A percentile compares a stretch with the other conserved stretches of the same genome.
phyloP scores from a whole-genome alignment of 2,797 vertebrate species.

The Tokudaia muenninki region DNA sequence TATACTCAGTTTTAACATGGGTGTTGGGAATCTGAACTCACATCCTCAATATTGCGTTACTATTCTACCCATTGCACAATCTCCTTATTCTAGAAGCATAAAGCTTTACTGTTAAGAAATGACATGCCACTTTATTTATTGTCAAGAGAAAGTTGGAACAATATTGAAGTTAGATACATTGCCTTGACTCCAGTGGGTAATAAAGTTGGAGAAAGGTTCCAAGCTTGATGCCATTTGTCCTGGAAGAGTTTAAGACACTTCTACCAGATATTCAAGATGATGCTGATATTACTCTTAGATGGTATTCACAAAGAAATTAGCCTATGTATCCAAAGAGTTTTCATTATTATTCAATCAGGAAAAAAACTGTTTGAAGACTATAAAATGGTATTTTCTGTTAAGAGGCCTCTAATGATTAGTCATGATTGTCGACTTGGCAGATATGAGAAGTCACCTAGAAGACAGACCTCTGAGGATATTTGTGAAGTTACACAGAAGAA shows the following conservation, averaged over 20 bases:
- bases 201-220: background rate
- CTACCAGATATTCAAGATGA: background rate
- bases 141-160: background rate
- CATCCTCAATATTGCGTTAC: too few relatives aligned
- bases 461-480: background rate
- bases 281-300: background rate
- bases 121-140: conserved; percentile 13
- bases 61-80: too few relatives aligned
- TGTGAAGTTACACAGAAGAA: background rate
- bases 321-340: background rate
- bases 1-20: background rate
- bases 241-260: background rate
- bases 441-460: background rate
- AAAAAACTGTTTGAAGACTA: background rate
- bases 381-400: background rate
- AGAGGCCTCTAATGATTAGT: background rate
- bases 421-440: background rate
- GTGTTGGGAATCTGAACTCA: background rate
- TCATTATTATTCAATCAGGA: conserved; percentile 15
- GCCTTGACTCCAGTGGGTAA: background rate
- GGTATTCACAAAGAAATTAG: background rate
- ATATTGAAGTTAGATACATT: background rate
- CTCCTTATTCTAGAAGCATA: background rate
- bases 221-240: conserved; percentile 5
- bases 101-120: background rate